Conservation (phyloP, 2,797 vertebrate genomes). For the Danio kyathit region DNA sequence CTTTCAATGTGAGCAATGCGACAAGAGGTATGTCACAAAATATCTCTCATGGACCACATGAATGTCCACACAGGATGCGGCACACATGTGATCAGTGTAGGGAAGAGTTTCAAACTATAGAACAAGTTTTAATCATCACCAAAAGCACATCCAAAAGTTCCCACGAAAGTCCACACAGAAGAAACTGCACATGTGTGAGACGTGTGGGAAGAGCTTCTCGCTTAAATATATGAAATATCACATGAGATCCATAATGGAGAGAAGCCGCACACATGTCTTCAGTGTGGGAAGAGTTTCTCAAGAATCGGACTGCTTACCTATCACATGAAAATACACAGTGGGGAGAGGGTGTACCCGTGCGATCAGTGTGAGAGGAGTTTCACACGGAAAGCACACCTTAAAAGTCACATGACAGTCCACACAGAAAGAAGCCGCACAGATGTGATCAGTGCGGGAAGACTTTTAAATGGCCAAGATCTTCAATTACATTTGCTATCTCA, state of each 20-base stretch:
- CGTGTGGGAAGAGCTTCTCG: no score
- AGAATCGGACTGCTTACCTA: no score
- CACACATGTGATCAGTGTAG: neutral
- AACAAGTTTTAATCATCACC: no score
- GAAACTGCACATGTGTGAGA: neutral
- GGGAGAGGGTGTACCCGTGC: neutral
- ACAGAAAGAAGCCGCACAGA: neutral
- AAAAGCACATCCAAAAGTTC: neutral
- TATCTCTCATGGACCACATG: no score
- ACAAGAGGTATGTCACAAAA: neutral
- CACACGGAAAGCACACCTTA: neutral
- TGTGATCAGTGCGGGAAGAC: neutral
- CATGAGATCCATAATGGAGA: no score
- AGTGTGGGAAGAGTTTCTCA: no score
- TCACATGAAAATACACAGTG: neutral
- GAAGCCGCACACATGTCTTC: no score
- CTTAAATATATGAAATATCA: no score
- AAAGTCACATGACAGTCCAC: neutral
- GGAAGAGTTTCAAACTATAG: neutral
- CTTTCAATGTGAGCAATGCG: neutral
- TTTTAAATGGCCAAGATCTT: neutral
- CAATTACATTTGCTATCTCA: constrained; percentile 3
- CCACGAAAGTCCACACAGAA: neutral
- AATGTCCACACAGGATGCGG: no score
- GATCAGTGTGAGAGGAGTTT: neutral